These are phyloP conservation scores for Ornithoptera priamus DNA, from an alignment of 2,888 invertebrate species.

Conservation along the genomic window DNA sequence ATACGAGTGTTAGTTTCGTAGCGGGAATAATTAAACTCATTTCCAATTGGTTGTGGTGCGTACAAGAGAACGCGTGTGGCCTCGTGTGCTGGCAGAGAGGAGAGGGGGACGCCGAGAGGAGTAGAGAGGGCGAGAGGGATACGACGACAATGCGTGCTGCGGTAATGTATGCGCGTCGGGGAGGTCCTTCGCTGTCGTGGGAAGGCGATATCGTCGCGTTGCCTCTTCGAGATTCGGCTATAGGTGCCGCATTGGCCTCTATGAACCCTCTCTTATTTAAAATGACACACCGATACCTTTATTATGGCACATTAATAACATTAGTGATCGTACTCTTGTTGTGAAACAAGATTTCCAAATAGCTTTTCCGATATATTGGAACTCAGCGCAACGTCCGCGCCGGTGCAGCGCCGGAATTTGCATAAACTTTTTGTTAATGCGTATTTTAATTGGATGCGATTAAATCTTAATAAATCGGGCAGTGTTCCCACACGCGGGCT, in stretches of 20 bases:
- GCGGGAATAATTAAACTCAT: conserved; percentile 40
- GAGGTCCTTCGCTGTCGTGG: conserved; percentile 70
- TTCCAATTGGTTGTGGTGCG: conserved; percentile 44
- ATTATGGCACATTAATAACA: conserved; percentile 27
- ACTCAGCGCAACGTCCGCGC: conserved; percentile 46
- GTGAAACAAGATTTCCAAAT: conserved; percentile 14
- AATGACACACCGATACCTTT: conserved; percentile 25
- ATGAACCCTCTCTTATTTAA: conserved; percentile 27
- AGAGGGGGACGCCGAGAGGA: conserved; percentile 38
- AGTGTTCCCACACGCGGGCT: conserved; percentile 66
- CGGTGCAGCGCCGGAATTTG: conserved; percentile 51
- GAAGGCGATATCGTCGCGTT: conserved; percentile 59
- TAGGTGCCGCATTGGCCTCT: conserved; percentile 41
- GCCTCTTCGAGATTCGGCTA: conserved; percentile 42
- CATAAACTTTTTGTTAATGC: conserved; percentile 65
- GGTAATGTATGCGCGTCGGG: conserved; percentile 75
- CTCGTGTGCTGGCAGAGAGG: conserved; percentile 46
- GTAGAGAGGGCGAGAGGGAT: conserved; percentile 30
- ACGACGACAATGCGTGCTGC: conserved; percentile 41
- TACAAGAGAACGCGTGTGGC: conserved; percentile 44
- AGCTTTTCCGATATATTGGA: conserved; percentile 38
- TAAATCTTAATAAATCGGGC: conserved; percentile 77
- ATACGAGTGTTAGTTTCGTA: conserved; percentile 32
- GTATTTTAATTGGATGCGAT: conserved; percentile 75
- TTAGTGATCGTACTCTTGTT: conserved; percentile 4